Evolutionary conservation across 2,113 vertebrate species (phyloP).

Genomic region (Manacus vitellinus): DNA sequence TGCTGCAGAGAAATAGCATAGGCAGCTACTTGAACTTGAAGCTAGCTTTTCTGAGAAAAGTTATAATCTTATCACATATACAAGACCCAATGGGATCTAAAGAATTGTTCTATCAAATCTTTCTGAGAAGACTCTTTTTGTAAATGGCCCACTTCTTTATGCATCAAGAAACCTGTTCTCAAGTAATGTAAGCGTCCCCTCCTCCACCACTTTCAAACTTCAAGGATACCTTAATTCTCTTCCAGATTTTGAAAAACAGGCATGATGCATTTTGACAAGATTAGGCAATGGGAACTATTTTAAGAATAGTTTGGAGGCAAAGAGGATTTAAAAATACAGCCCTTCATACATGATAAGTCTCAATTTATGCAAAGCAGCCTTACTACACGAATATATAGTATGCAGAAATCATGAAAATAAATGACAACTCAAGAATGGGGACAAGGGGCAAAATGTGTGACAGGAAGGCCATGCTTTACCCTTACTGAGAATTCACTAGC

Average conservation of each 20-base stretch:
- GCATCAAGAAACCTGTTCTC: not conserved
- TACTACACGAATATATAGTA: not conserved
- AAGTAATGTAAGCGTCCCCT: not conserved
- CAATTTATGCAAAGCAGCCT: conserved; percentile 16
- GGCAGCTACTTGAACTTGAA: conserved; percentile 24
- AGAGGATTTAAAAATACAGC: conserved; percentile 24
- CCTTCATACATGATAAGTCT: not conserved
- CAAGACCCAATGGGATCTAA: not conserved
- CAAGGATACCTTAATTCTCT: conserved; percentile 3
- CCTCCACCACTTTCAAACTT: not conserved
- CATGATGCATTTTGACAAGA: conserved; percentile 4
- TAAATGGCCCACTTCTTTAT: not conserved
- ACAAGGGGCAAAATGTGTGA: not conserved
- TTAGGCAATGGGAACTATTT: not conserved
- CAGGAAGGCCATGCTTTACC: not conserved
- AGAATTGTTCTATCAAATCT: not conserved
- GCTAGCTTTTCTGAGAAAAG: not conserved
- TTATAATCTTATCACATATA: not conserved
- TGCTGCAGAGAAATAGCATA: not conserved
- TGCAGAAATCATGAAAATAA: not conserved
- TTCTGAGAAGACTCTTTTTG: conserved; percentile 11
- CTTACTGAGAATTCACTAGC: not conserved
- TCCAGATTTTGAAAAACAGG: not conserved
- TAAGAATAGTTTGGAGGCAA: not conserved
- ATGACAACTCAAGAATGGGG: not conserved